These are phyloP conservation scores for Gila robusta DNA, from an alignment of 2,797 vertebrate species.

Conservation along the genomic window DNA sequence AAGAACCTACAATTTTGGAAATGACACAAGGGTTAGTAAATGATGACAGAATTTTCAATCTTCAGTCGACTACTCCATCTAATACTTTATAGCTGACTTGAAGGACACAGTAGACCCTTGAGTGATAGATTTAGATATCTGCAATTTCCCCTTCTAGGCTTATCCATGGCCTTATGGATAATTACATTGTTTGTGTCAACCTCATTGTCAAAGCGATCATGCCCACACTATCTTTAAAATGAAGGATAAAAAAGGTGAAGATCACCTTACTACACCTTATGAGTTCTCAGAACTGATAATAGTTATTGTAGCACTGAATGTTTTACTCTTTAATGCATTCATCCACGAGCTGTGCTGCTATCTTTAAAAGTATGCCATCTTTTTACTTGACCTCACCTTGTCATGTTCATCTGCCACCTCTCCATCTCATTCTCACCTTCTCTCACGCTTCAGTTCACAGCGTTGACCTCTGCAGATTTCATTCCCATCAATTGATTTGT, in stretches of 20 bases:
- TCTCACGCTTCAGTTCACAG: conserved; percentile 64
- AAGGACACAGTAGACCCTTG: conserved; percentile 32
- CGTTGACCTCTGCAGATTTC: conserved; percentile 93
- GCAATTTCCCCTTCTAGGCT: conserved; percentile 52
- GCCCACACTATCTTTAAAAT: conserved; percentile 47
- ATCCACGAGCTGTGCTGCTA: conserved; percentile 71
- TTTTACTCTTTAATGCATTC: conserved; percentile 70
- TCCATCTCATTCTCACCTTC: conserved; percentile 59
- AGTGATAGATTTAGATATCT: conserved; percentile 65
- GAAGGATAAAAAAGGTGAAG: conserved; percentile 27
- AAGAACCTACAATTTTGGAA: not conserved
- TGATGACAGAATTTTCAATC: not conserved
- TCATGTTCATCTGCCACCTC: conserved; percentile 55
- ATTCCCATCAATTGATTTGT: conserved; percentile 97
- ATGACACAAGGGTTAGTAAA: not conserved
- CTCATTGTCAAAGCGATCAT: conserved; percentile 71
- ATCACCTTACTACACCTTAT: not conserved
- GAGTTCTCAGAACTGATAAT: conserved; percentile 19
- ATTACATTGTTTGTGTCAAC: conserved; percentile 71
- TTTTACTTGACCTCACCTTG: conserved; percentile 53
- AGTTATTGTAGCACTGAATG: conserved; percentile 54
- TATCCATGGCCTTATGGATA: conserved; percentile 54
- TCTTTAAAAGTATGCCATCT: conserved; percentile 58
- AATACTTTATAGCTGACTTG: conserved; percentile 5
- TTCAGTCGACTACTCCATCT: not conserved